Conservation (phyloP, 2,888 invertebrate genomes). For the Megastigmus dorsalis region DNA sequence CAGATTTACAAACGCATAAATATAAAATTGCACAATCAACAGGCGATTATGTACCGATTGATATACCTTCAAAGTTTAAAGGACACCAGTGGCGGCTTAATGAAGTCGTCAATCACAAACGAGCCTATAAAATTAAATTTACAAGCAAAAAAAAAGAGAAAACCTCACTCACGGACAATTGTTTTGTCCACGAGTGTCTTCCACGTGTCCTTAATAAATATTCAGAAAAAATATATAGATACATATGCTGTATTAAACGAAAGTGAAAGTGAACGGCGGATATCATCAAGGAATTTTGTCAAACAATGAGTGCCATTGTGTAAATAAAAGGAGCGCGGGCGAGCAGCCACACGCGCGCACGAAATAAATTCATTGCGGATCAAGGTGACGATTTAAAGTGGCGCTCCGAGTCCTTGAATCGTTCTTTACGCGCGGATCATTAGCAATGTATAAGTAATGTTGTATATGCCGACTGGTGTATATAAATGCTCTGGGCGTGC, state of each 20-base stretch:
- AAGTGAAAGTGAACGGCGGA: slow-evolving; percentile 5
- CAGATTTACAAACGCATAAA: too few relatives aligned
- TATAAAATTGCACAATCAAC: too few relatives aligned
- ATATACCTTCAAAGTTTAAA: too few relatives aligned
- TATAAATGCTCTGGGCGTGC: neutral
- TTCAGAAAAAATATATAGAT: slow-evolving; percentile 8
- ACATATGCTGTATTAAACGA: too few relatives aligned
- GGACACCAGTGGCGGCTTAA: too few relatives aligned
- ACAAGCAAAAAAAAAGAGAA: neutral
- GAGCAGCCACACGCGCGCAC: too few relatives aligned
- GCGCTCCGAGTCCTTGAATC: neutral
- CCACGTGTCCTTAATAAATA: neutral
- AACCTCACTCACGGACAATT: neutral
- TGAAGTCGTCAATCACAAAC: too few relatives aligned
- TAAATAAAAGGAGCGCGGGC: too few relatives aligned
- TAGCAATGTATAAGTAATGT: neutral
- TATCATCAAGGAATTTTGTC: neutral
- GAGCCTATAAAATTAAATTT: neutral
- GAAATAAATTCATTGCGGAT: slow-evolving; percentile 15
- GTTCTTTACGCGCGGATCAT: too few relatives aligned
- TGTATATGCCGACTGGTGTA: neutral
- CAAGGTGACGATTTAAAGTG: slow-evolving; percentile 14
- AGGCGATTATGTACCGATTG: too few relatives aligned
- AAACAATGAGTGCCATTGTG: slow-evolving; percentile 1
- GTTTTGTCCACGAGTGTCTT: neutral